These are phyloP conservation scores for Enteromius fasciolatus DNA, from an alignment of 2,797 vertebrate species.

Conservation along the genomic window DNA sequence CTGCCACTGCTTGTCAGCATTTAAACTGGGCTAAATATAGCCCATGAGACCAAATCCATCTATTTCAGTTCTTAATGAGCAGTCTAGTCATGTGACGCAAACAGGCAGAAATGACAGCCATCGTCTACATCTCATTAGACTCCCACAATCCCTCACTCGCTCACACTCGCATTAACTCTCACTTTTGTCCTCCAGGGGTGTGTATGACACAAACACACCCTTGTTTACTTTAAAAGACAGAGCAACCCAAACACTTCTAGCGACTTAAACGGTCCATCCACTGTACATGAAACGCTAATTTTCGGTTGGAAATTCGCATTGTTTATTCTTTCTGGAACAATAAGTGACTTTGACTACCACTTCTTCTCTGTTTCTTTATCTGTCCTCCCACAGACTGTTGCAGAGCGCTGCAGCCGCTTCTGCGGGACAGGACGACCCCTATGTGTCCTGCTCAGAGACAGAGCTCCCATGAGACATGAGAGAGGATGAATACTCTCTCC, in stretches of 20 bases:
- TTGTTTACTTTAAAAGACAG: slow-evolving; percentile 11
- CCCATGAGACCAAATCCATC: slow-evolving; percentile 48
- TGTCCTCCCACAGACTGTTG: slow-evolving; percentile 24
- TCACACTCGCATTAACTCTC: background rate
- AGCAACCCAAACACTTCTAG: background rate
- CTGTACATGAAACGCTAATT: background rate
- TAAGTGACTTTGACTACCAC: slow-evolving; percentile 1
- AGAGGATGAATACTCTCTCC: slow-evolving; percentile 39
- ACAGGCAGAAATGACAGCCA: slow-evolving; percentile 49
- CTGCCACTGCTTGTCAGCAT: slow-evolving; percentile 44
- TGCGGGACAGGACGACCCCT: slow-evolving; percentile 44
- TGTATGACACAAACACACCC: background rate
- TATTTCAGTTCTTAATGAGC: slow-evolving; percentile 62
- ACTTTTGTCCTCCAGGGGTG: slow-evolving; percentile 18
- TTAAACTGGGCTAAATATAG: slow-evolving; percentile 63
- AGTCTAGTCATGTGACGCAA: slow-evolving; percentile 60
- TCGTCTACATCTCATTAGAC: slow-evolving; percentile 38
- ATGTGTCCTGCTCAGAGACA: slow-evolving; percentile 46
- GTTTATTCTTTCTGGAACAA: slow-evolving; percentile 12
- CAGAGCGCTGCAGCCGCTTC: slow-evolving; percentile 5
- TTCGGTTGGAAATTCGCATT: background rate
- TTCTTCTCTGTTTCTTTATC: slow-evolving; percentile 22
- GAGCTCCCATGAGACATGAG: slow-evolving; percentile 44
- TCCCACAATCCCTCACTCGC: slow-evolving; percentile 27
- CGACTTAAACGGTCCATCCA: slow-evolving; percentile 2